Conservation (phyloP, 2,888 invertebrate species). For the Ctena decussata region DNA sequence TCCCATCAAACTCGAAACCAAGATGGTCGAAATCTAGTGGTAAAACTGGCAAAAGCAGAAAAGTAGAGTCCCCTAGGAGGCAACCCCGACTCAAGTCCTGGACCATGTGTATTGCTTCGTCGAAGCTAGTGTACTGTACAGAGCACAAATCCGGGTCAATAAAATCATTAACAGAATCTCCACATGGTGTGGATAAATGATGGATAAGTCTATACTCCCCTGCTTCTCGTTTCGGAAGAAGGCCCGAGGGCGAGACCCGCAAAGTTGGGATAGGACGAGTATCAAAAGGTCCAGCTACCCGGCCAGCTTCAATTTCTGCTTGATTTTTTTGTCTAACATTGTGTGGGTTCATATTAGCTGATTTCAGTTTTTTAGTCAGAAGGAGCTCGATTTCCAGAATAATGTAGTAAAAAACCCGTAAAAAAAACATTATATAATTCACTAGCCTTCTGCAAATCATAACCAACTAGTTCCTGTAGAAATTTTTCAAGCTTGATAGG, state of each 20-base stretch:
- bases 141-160: conserved; percentile 38
- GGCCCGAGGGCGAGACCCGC: conserved; percentile 44
- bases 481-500: not conserved
- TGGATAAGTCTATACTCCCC: conserved; percentile 49
- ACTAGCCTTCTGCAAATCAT: not conserved
- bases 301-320: not conserved
- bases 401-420: not conserved
- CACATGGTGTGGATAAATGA: conserved; percentile 45
- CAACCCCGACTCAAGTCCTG: conserved; percentile 32
- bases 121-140: conserved; percentile 49
- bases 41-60: conserved; percentile 31
- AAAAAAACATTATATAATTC: not conserved
- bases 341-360: not conserved
- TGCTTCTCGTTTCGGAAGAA: conserved; percentile 37
- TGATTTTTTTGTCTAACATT: not conserved
- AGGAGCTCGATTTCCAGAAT: not conserved
- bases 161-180: conserved; percentile 38
- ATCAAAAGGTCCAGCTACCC: conserved; percentile 34
- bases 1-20: conserved; percentile 33
- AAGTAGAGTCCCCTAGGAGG: conserved; percentile 11
- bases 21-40: conserved; percentile 26
- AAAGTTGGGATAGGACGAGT: conserved; percentile 12
- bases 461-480: not conserved
- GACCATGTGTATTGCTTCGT: conserved; percentile 46
- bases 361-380: not conserved